These are phyloP conservation scores for Adineta ricciae DNA, from an alignment of 2,888 invertebrate genomes.

Conservation along the genomic window DNA sequence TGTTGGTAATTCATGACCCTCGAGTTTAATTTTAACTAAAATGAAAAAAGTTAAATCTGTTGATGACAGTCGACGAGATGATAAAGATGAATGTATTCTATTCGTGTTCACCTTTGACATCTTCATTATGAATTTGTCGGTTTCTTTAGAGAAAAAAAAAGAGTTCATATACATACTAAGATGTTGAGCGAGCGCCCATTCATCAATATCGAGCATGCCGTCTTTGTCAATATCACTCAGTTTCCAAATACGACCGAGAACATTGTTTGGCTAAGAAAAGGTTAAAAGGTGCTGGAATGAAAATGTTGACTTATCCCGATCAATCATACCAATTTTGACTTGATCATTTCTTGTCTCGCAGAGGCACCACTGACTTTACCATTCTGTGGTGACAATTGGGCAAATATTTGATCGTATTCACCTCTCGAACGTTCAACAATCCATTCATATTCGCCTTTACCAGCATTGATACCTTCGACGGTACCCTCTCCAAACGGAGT, in stretches of 20 bases:
- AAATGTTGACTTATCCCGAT: background rate
- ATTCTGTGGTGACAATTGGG: constrained; percentile 63
- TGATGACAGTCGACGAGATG: too few species aligned
- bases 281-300: constrained; percentile 56
- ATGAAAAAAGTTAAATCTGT: too few species aligned
- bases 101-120: too few species aligned
- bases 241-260: constrained; percentile 91
- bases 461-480: constrained; percentile 83
- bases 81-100: too few species aligned
- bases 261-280: constrained; percentile 66
- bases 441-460: constrained; percentile 88
- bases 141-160: too few species aligned
- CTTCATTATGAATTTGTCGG: too few species aligned
- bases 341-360: constrained; percentile 87
- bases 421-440: constrained; percentile 79
- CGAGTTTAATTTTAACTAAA: constrained; percentile 47
- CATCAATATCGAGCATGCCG: constrained; percentile 84
- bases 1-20: constrained; percentile 37
- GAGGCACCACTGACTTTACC: constrained; percentile 78
- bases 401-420: constrained; percentile 66
- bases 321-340: constrained; percentile 64
- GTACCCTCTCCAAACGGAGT: constrained; percentile 47
- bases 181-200: constrained; percentile 95
- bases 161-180: background rate
- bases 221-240: constrained; percentile 89